These are phyloP conservation scores for Tinea semifulvella DNA, from an alignment of 2,888 invertebrate species.

Conservation along the genomic window DNA sequence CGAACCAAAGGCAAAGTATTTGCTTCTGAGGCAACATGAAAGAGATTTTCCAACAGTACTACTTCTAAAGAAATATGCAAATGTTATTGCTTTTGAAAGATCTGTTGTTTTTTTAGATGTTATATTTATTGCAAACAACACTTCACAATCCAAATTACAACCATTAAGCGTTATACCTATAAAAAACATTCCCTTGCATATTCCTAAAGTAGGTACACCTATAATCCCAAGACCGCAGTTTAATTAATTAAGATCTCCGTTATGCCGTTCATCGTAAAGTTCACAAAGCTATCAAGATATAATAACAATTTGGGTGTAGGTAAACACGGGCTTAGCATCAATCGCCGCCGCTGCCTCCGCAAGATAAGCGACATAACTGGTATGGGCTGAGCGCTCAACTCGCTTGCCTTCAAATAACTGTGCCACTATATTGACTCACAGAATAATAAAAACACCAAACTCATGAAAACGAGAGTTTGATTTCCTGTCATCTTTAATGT, in stretches of 20 bases:
- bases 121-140: too few species aligned
- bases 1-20: neutral
- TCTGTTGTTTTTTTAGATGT: too few species aligned
- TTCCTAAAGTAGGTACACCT: too few species aligned
- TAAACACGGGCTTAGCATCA: constrained; percentile 10
- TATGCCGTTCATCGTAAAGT: neutral
- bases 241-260: neutral
- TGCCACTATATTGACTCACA: constrained; percentile 5
- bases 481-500: too few species aligned
- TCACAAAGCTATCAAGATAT: neutral
- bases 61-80: neutral
- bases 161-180: too few species aligned
- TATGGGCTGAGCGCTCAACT: constrained; percentile 3
- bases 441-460: neutral
- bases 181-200: too few species aligned
- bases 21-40: neutral
- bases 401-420: constrained; percentile 12
- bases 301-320: neutral
- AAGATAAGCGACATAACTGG: constrained; percentile 14
- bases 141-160: too few species aligned
- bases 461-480: constrained; percentile 5
- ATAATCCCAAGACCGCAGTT: too few species aligned
- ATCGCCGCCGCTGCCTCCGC: constrained; percentile 5
- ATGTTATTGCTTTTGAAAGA: neutral
- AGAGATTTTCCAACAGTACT: constrained; percentile 1